Evolutionary conservation across 2,888 invertebrate genomes (phyloP), one percentile per base, ranked within the genome.

Genomic region (Pelosia muscerda): DNA sequence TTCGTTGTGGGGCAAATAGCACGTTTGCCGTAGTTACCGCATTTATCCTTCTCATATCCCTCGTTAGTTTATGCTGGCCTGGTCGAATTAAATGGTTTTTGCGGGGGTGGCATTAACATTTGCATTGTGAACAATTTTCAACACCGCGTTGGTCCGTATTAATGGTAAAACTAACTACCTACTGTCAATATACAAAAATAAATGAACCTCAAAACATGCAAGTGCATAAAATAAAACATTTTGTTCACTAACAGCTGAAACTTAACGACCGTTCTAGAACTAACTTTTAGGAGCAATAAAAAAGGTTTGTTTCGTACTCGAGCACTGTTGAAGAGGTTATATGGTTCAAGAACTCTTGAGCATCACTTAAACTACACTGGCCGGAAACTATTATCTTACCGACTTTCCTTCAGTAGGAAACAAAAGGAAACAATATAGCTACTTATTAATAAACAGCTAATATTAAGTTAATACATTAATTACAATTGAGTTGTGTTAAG

Each of bases 1-100:
- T 88, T 88, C 77, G 83, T 79, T 81, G 84, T 79, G 71, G 74
- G 79, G 77, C 86, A 89, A 90, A 92, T 89, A 89, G 88, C 85
- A 86, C 84, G 83, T 84, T 85, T 83, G 80, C 79, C 76, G 75
- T 77, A 83, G 78, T 78, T 80, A 82, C 73, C 76, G 78, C 81
- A 85, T 84, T 88, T 81, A 81, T 83, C 86, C 74, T 78, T 77
- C 69, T 72, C 74, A 77, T 79, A 79, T 80, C 83, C 85, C 79
- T 77, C 78, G 76, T 74, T 75, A 76, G 77, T 84, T 86, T 81
- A 84, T 93, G 88, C 80, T 78, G 73, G 71, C 88, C 88, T 92
- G 86, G 91, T 91, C 82, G 78, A 82, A 82, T 84, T 81, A 84
- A 77, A 76, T 71, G 71, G 77, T 76, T 82, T 71, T 81, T 86